phyloP scores from a whole-genome alignment of 2,888 invertebrate genomes.

The Vanessa cardui region DNA sequence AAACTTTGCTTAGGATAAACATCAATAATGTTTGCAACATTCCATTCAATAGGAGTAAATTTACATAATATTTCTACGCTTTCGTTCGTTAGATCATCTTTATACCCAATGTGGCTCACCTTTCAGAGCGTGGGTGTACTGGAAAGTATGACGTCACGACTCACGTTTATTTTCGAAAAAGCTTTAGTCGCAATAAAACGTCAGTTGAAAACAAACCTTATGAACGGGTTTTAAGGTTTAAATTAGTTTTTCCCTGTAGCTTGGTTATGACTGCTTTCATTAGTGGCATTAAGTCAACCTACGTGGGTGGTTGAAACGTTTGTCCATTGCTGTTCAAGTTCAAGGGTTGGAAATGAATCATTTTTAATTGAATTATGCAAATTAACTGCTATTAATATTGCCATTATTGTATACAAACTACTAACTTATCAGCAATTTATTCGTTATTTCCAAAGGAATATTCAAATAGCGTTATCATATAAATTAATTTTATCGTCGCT shows the following conservation, averaged over 20 bases:
- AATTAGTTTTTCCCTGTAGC: not conserved
- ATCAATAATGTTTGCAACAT: slow-evolving; percentile 8
- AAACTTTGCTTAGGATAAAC: not conserved
- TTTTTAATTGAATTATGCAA: slow-evolving; percentile 36
- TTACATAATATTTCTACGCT: slow-evolving; percentile 17
- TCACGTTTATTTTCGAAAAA: slow-evolving; percentile 26
- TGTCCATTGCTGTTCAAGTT: slow-evolving; percentile 38
- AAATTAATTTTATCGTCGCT: too few relatives aligned
- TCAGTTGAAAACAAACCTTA: slow-evolving; percentile 32
- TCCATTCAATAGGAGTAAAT: slow-evolving; percentile 12
- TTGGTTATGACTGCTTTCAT: slow-evolving; percentile 11
- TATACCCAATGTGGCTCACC: slow-evolving; percentile 31
- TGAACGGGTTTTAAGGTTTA: slow-evolving; percentile 11
- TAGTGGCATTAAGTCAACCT: slow-evolving; percentile 31
- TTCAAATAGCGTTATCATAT: too few relatives aligned
- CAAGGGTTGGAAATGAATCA: slow-evolving; percentile 39
- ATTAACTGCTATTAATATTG: not conserved
- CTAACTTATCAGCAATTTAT: too few relatives aligned
- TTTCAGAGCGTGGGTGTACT: slow-evolving; percentile 36
- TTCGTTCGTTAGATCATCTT: slow-evolving; percentile 25
- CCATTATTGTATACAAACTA: not conserved
- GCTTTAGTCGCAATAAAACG: slow-evolving; percentile 25
- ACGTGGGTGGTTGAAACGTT: slow-evolving; percentile 36
- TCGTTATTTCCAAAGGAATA: too few relatives aligned
- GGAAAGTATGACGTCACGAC: slow-evolving; percentile 35